These are phyloP conservation scores for Drosophila mimica DNA, from an alignment of 2,888 invertebrate species.

Conservation along the genomic window DNA sequence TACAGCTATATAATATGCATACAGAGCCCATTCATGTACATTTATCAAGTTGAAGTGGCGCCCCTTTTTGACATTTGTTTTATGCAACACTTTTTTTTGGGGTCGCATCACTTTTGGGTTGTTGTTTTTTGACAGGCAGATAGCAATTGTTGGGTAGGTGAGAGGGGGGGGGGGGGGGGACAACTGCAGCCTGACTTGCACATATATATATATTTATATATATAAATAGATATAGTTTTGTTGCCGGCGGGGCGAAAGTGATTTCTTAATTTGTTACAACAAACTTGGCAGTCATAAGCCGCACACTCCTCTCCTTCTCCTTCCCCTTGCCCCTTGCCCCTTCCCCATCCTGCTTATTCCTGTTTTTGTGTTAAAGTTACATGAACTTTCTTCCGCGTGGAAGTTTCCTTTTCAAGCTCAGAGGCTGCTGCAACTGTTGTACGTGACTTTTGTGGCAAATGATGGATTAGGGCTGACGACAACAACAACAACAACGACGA, in stretches of 20 bases:
- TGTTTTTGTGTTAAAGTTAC: constrained; percentile 44
- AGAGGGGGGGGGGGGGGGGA: background rate
- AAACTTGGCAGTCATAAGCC: constrained; percentile 54
- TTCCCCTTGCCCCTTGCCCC: background rate
- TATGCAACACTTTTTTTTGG: constrained; percentile 45
- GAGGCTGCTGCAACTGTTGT: constrained; percentile 36
- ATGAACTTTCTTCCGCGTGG: constrained; percentile 65
- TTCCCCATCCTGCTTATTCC: background rate
- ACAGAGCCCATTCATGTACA: constrained; percentile 32
- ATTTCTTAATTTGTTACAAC: constrained; percentile 80
- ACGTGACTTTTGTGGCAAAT: constrained; percentile 77
- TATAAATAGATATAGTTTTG: constrained; percentile 6
- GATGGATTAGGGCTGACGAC: constrained; percentile 71
- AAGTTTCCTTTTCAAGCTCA: constrained; percentile 65
- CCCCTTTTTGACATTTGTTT: constrained; percentile 33
- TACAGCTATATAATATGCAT: constrained; percentile 17
- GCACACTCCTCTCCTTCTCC: background rate
- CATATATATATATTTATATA: background rate
- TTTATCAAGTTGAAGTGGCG: constrained; percentile 27
- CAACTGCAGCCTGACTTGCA: constrained; percentile 36
- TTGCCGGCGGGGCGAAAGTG: constrained; percentile 71
- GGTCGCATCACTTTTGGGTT: constrained; percentile 37
- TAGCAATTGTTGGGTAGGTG: background rate
- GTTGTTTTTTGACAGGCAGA: constrained; percentile 31
- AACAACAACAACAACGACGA: constrained; percentile 2